Conservation (phyloP, 2,113 vertebrate genomes). For the Xyrauchen texanus region DNA sequence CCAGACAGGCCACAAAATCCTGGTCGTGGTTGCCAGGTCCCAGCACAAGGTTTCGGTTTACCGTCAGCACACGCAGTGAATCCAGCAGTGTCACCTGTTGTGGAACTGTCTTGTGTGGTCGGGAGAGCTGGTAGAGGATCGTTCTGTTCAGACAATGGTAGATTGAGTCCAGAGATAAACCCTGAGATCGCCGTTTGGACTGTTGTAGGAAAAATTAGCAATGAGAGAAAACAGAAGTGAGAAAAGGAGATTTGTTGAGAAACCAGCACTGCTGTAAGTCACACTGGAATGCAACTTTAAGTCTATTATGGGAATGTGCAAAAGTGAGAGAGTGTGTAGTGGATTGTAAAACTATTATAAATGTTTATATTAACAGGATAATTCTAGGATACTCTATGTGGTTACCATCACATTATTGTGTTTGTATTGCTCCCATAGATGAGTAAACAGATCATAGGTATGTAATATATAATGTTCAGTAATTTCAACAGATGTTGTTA, state of each 20-base stretch:
- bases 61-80: constrained; percentile 89
- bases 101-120: constrained; percentile 93
- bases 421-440: no score
- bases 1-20: constrained; percentile 95
- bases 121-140: constrained; percentile 96
- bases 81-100: constrained; percentile 97
- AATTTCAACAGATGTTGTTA: background rate
- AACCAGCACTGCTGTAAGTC: background rate
- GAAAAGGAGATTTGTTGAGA: constrained; percentile 11
- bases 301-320: background rate
- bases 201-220: constrained; percentile 52
- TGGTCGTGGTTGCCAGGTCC: constrained; percentile 97
- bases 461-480: background rate
- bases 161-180: constrained; percentile 89
- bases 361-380: background rate
- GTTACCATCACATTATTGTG: no score
- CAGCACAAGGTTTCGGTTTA: constrained; percentile 93
- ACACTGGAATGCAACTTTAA: background rate
- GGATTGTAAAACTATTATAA: background rate
- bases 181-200: constrained; percentile 95
- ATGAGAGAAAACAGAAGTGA: background rate
- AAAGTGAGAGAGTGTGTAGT: background rate
- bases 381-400: no score
- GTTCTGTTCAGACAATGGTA: constrained; percentile 98
- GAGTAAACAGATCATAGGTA: background rate